Percentiles rank a stretch among this genome's conserved stretches.
These are phyloP conservation scores for Brachionus angularis DNA, from an alignment of 1,140 invertebrate species.

Conservation along the genomic window DNA sequence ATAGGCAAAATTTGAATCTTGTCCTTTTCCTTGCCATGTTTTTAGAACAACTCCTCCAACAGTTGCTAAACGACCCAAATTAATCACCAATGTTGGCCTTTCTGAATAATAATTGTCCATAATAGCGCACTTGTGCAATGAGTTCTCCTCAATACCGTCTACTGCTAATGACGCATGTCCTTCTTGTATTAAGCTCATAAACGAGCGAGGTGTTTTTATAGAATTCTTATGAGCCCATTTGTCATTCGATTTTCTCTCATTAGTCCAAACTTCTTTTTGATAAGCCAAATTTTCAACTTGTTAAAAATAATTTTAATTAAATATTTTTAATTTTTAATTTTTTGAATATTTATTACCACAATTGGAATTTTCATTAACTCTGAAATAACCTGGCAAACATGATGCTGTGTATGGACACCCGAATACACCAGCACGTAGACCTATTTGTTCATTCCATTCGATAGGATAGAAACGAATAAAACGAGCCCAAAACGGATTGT, in stretches of 20 bases:
- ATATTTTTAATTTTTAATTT: background rate
- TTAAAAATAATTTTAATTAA: background rate
- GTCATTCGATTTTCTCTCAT: background rate
- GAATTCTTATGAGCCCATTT: background rate
- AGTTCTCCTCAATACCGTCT: slow-evolving; percentile 52
- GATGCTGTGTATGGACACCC: slow-evolving; percentile 60
- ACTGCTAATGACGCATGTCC: slow-evolving; percentile 57
- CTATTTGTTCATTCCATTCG: slow-evolving; percentile 60
- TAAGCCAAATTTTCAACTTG: slow-evolving; percentile 44
- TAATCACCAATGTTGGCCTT: slow-evolving; percentile 63
- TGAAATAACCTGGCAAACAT: slow-evolving; percentile 61
- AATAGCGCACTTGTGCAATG: slow-evolving; percentile 57
- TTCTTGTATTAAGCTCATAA: slow-evolving; percentile 37
- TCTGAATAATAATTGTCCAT: slow-evolving; percentile 63
- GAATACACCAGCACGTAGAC: slow-evolving; percentile 60
- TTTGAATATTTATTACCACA: slow-evolving; percentile 59
- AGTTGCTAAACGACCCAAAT: slow-evolving; percentile 57
- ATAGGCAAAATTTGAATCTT: slow-evolving; percentile 56
- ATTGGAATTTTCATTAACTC: slow-evolving; percentile 60
- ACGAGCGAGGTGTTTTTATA: slow-evolving; percentile 4
- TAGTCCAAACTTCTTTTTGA: slow-evolving; percentile 29
- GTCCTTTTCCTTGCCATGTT: slow-evolving; percentile 62
- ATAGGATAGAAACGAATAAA: slow-evolving; percentile 62
- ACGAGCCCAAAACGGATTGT: slow-evolving; percentile 61
- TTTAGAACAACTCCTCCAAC: slow-evolving; percentile 60